These are phyloP conservation scores for Caradrina kadenii DNA, from an alignment of 2,888 invertebrate genomes.

Conservation along the genomic window DNA sequence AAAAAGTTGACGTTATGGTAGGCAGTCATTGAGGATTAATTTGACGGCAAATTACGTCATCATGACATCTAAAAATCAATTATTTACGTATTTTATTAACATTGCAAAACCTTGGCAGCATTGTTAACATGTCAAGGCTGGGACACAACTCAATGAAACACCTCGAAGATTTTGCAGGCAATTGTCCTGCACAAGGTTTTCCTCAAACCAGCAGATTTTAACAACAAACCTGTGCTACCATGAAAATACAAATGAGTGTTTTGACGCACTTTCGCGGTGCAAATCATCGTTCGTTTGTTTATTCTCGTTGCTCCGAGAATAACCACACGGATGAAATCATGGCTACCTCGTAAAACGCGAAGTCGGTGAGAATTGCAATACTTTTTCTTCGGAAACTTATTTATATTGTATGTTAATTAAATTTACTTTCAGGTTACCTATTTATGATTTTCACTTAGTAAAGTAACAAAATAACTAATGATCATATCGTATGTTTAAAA, in stretches of 20 bases:
- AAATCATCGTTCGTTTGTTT: conserved; percentile 64
- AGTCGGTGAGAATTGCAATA: conserved; percentile 54
- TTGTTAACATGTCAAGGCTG: conserved; percentile 3
- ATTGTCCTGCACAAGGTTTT: conserved; percentile 47
- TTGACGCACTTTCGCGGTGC: conserved; percentile 52
- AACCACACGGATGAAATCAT: conserved; percentile 71
- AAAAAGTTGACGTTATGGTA: no score
- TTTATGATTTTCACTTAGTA: not conserved
- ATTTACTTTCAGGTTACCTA: not conserved
- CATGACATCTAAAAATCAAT: no score
- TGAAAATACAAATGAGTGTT: conserved; percentile 33
- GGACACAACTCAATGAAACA: conserved; percentile 3
- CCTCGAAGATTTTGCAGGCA: conserved; percentile 11
- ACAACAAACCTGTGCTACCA: conserved; percentile 42
- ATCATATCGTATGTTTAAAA: no score
- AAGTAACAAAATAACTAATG: not conserved
- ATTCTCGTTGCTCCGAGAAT: conserved; percentile 71
- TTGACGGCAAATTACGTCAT: no score
- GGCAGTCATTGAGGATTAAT: no score
- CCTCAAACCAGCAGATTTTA: conserved; percentile 28
- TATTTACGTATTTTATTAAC: conserved; percentile 12
- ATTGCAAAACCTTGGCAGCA: conserved; percentile 25
- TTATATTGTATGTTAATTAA: not conserved
- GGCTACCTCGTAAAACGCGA: conserved; percentile 66
- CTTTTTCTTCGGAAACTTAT: conserved; percentile 39